phyloP scores from a whole-genome alignment of 2,113 vertebrate genomes.

The Antidorcas marsupialis region DNA sequence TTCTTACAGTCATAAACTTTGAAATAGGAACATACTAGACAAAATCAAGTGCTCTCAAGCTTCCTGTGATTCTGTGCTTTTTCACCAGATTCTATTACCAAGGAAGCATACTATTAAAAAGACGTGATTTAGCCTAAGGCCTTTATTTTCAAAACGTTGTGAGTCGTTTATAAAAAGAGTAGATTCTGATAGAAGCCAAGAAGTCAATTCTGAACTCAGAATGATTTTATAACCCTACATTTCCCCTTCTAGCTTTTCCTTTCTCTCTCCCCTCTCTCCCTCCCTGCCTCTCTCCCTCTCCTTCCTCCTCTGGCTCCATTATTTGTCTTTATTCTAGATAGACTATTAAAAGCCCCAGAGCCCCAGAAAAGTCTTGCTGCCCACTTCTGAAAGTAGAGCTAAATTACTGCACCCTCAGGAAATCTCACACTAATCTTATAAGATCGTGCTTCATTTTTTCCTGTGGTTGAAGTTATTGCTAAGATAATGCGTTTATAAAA shows the following conservation, averaged over 20 bases:
- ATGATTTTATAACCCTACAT: neutral
- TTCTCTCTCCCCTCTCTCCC: neutral
- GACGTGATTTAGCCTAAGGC: neutral
- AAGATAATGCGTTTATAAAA: conserved; percentile 46
- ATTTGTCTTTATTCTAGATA: neutral
- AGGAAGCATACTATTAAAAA: neutral
- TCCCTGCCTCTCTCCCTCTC: neutral
- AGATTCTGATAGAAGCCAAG: neutral
- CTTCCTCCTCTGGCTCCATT: neutral
- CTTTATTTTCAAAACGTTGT: conserved; percentile 2
- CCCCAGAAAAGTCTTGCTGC: neutral
- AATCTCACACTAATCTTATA: conserved; percentile 39
- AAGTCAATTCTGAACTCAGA: neutral
- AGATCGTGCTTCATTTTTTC: conserved; percentile 13
- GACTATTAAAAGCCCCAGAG: neutral
- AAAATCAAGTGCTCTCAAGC: neutral
- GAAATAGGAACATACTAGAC: neutral
- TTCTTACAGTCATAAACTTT: neutral
- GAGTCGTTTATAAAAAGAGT: neutral
- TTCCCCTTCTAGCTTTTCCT: neutral
- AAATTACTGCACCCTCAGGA: conserved; percentile 18
- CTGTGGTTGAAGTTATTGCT: conserved; percentile 26
- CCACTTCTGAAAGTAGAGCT: conserved; percentile 6
- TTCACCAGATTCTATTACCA: neutral
- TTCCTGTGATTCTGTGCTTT: neutral